Percentiles rank a stretch among this genome's conserved stretches.
Conservation (phyloP, 2,797 vertebrate species). For the Pteronotus mesoamericanus region DNA sequence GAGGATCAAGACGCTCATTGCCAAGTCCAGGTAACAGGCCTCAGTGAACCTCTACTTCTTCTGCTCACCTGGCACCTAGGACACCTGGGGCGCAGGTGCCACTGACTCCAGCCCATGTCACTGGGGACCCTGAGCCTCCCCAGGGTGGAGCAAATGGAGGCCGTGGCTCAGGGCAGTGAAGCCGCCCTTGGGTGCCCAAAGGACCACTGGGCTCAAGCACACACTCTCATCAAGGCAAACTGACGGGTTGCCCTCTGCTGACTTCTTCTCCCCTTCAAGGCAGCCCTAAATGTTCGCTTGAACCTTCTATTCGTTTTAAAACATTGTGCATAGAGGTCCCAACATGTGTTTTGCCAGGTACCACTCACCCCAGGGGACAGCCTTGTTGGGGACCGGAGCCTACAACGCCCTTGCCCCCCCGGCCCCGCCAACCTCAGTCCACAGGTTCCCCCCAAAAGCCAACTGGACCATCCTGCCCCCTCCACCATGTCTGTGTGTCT, state of each 20-base stretch:
- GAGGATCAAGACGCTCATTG: slow-evolving; percentile 96
- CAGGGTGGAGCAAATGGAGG: background rate
- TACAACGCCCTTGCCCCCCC: background rate
- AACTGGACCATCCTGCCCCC: slow-evolving; percentile 30
- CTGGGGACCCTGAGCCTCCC: background rate
- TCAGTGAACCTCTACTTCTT: background rate
- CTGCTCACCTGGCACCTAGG: background rate
- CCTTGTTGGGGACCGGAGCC: slow-evolving; percentile 47
- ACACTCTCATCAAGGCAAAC: background rate
- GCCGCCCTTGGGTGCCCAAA: background rate
- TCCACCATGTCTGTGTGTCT: slow-evolving; percentile 62
- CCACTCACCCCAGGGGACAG: background rate
- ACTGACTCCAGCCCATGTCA: background rate
- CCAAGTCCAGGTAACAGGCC: slow-evolving; percentile 92
- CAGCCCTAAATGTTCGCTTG: background rate
- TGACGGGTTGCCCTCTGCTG: background rate
- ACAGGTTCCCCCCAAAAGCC: background rate
- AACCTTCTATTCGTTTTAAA: background rate
- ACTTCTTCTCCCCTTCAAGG: background rate
- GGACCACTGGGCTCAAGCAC: background rate
- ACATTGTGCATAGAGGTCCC: background rate
- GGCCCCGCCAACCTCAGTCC: background rate
- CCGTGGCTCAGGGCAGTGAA: background rate
- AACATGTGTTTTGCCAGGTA: background rate
- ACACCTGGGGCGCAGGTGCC: background rate